These are phyloP conservation scores for Crocidura indochinensis DNA, from an alignment of 2,797 vertebrate species.

Conservation along the genomic window DNA sequence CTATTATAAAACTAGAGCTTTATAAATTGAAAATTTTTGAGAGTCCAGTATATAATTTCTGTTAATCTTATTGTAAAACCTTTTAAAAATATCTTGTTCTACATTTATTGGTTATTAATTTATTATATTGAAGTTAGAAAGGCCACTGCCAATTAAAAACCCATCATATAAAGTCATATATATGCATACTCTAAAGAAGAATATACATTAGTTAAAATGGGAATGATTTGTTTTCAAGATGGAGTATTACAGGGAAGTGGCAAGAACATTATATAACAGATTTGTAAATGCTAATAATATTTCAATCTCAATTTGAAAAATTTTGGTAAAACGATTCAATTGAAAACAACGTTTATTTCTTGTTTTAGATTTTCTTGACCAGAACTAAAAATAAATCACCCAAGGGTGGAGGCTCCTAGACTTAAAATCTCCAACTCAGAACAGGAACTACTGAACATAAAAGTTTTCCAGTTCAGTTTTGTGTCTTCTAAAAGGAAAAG, in stretches of 20 bases:
- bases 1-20: slow-evolving; percentile 33
- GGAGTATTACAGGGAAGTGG: not conserved
- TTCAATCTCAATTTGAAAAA: slow-evolving; percentile 58
- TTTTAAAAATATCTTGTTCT: slow-evolving; percentile 22
- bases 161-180: not conserved
- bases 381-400: too few relatives aligned
- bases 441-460: too few relatives aligned
- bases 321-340: slow-evolving; percentile 50
- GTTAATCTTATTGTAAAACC: not conserved
- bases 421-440: too few relatives aligned
- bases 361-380: too few relatives aligned
- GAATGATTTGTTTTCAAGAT: not conserved
- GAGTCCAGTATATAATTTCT: not conserved
- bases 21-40: not conserved
- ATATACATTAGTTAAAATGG: slow-evolving; percentile 1
- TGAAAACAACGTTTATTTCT: slow-evolving; percentile 39
- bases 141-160: not conserved
- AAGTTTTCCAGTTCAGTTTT: too few relatives aligned
- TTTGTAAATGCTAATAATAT: slow-evolving; percentile 23
- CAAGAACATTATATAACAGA: not conserved
- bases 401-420: too few relatives aligned
- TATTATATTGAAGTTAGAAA: slow-evolving; percentile 44
- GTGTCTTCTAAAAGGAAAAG: too few relatives aligned
- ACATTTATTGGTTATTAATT: slow-evolving; percentile 25
- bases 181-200: not conserved